Conservation (phyloP, 2,113 vertebrate species). For the Cnemophilus loriae region DNA sequence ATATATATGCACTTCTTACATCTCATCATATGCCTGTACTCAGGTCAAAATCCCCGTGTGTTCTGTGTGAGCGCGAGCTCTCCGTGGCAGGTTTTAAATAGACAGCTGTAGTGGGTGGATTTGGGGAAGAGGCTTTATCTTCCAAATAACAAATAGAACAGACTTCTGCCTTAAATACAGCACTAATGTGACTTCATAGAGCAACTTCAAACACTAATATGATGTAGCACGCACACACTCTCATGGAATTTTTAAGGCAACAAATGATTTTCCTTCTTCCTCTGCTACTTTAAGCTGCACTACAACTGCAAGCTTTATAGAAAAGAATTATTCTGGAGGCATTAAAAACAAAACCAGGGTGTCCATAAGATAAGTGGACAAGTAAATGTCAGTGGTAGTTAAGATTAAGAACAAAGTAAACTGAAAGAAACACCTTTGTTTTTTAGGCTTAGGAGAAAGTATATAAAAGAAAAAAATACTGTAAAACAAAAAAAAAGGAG, state of each 20-base stretch:
- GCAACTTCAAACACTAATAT: not conserved
- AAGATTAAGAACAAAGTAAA: not conserved
- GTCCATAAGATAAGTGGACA: not conserved
- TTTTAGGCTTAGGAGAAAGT: not conserved
- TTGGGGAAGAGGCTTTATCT: not conserved
- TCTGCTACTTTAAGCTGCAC: not conserved
- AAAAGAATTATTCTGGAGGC: not conserved
- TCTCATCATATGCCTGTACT: not conserved
- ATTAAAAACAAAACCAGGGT: not conserved
- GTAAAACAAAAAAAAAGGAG: not conserved
- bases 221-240: not conserved
- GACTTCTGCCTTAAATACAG: not conserved
- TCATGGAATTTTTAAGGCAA: not conserved
- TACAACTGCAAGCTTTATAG: not conserved
- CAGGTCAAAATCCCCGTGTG: not conserved
- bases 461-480: not conserved
- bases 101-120: not conserved
- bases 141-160: not conserved
- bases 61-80: not conserved
- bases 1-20: fast-evolving
- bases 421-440: not conserved
- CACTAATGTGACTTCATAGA: not conserved
- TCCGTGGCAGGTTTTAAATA: not conserved
- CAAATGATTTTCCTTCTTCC: not conserved
- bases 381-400: not conserved